Evolutionary conservation across 1,140 invertebrate genomes (phyloP), one percentile per base, ranked within the genome.

Genomic region (Cyrtorhinus lividipennis): DNA sequence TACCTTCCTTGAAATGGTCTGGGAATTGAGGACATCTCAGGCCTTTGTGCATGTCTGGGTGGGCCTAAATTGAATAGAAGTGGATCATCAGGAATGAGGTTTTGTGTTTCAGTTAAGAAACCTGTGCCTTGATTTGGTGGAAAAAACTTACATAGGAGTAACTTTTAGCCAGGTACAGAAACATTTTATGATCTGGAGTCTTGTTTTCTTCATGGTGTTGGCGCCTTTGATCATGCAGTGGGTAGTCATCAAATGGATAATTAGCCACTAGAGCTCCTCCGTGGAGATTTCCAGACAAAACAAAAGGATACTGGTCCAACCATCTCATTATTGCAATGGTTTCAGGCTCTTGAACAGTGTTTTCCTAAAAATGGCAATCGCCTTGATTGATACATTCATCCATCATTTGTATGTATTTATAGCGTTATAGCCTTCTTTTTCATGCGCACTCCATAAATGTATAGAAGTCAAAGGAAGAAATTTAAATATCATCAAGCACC

Each of bases 231-330:
- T 66, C 27, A n/a, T n/a, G n/a, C 27, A 68, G 26, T 18, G 73
- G 69, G 72, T 79, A 83, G 69, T 90, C 86, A 72, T 96, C 94
- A 70, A 80, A 97, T 0, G 94, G 93, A 76, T 94, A 96, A 75
- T 96, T 96, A 20, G 92, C 92, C 1, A 96, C 92, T 56, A 95
- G 73, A 22, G 90, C 88, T 8, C 92, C 92, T 13, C 95, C 95
- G 72, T 99, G 95, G 2, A 99, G 75, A 78, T 98, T 98, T 1
- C 95, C 94, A 0, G 94, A 98, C 1, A 98, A 74, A 2, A 98
- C 94, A 77, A 99, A 99, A 0, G 91, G 92, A 68, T 86, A 79
- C 1, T 80, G 76, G 8, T 80, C 72, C 1, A 93, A 83, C 95
- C 95, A 99, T 38, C 87, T 77, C 82, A 98, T 98, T 0, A 98